Percentiles rank a stretch among this genome's conserved stretches.
These are phyloP conservation scores for Ptychochromis oligacanthus DNA, from an alignment of 2,113 vertebrate genomes.

Conservation along the genomic window DNA sequence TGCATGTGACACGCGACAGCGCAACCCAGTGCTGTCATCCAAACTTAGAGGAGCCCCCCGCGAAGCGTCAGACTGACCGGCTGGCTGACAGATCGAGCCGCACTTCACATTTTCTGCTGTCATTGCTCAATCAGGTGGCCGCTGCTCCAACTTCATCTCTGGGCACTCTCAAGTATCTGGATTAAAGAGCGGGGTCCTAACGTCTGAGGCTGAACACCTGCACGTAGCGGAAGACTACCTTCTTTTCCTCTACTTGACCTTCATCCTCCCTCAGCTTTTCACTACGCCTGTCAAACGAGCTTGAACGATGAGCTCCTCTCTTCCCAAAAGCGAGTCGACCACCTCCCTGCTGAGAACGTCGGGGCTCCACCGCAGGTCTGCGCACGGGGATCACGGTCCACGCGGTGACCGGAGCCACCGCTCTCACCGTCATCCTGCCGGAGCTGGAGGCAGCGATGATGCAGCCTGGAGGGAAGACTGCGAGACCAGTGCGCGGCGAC, in stretches of 20 bases:
- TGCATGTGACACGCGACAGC: constrained; percentile 32
- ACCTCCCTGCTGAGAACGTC: constrained; percentile 85
- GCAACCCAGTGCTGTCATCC: constrained; percentile 38
- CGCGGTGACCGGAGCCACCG: constrained; percentile 57
- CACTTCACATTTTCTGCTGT: constrained; percentile 9
- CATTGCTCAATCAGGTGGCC: constrained; percentile 44
- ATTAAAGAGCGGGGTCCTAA: neutral
- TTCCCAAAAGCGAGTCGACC: constrained; percentile 90
- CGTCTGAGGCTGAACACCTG: constrained; percentile 50
- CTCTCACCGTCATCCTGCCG: constrained; percentile 44
- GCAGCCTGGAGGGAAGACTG: constrained; percentile 72
- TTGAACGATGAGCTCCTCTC: constrained; percentile 85
- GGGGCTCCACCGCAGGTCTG: constrained; percentile 68
- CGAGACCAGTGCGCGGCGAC: constrained; percentile 90
- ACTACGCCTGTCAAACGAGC: neutral
- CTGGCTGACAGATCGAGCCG: constrained; percentile 18
- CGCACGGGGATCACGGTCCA: constrained; percentile 58
- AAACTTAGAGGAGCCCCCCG: constrained; percentile 45
- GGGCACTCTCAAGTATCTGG: constrained; percentile 5
- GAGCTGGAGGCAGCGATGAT: constrained; percentile 67
- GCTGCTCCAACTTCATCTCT: constrained; percentile 17
- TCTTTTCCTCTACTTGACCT: constrained; percentile 23
- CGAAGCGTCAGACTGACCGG: constrained; percentile 27
- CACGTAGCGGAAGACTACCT: constrained; percentile 48
- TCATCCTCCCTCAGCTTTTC: constrained; percentile 35